Conservation (phyloP, 1,140 invertebrate genomes). For the Tribolium madens region DNA sequence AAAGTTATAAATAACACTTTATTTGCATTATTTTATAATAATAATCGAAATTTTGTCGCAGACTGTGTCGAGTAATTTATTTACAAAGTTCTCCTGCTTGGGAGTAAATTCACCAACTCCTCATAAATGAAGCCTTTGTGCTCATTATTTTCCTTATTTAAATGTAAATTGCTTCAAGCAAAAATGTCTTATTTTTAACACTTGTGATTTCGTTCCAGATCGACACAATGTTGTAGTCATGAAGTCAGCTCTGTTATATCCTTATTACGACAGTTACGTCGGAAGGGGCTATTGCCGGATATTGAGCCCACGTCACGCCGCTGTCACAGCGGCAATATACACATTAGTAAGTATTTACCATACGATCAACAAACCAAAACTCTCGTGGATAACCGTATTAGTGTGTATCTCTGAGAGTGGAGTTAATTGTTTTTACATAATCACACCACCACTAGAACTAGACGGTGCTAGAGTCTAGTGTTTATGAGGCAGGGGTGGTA, state of each 20-base stretch:
- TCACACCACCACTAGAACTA: conserved; percentile 16
- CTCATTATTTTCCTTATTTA: conserved; percentile 13
- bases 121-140: conserved; percentile 4
- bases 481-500: background rate
- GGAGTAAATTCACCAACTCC: background rate
- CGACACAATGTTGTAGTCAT: conserved; percentile 61
- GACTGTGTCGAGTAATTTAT: background rate
- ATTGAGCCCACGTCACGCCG: conserved; percentile 74
- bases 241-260: conserved; percentile 69
- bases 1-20: background rate
- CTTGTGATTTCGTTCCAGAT: conserved; percentile 50
- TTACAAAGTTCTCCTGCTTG: background rate
- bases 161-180: conserved; percentile 3
- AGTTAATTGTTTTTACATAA: conserved; percentile 32
- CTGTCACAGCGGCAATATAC: conserved; percentile 75
- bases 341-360: conserved; percentile 71
- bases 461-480: background rate
- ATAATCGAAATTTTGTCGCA: conserved; percentile 4
- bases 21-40: background rate
- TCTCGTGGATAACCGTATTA: conserved; percentile 1
- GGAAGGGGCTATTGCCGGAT: conserved; percentile 71
- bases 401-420: background rate
- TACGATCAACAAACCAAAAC: conserved; percentile 32
- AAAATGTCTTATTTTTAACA: background rate
- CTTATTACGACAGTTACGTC: conserved; percentile 65